Percentiles rank a stretch among this genome's conserved stretches.
These are phyloP conservation scores for Tortrix viridana DNA, from an alignment of 2,888 invertebrate genomes.

Conservation along the genomic window DNA sequence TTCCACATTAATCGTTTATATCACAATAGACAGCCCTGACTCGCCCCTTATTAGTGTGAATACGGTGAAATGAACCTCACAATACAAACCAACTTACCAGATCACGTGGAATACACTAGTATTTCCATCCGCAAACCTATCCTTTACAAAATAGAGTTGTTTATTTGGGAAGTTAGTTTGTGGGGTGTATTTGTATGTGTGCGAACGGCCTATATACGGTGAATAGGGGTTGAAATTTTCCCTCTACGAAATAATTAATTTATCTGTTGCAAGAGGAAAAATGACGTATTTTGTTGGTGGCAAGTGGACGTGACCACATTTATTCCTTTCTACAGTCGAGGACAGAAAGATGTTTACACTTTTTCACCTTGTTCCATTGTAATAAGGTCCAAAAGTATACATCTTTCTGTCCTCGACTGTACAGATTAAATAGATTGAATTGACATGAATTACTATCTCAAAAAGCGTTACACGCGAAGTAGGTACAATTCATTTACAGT, in stretches of 20 bases:
- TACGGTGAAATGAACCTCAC: slow-evolving; percentile 48
- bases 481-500: too few relatives aligned
- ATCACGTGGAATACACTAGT: slow-evolving; percentile 6
- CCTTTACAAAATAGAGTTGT: slow-evolving; percentile 15
- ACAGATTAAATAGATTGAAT: too few relatives aligned
- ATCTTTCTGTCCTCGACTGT: too few relatives aligned
- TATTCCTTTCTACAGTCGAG: too few relatives aligned
- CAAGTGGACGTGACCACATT: background rate
- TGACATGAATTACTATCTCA: too few relatives aligned
- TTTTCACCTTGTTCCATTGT: slow-evolving; percentile 3
- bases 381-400: too few relatives aligned
- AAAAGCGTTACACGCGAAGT: too few relatives aligned
- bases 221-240: slow-evolving; percentile 42
- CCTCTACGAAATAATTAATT: slow-evolving; percentile 46
- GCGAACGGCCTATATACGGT: slow-evolving; percentile 32
- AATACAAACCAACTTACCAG: slow-evolving; percentile 39
- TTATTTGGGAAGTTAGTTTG: background rate
- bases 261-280: slow-evolving; percentile 40
- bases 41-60: slow-evolving; percentile 46
- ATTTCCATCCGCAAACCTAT: slow-evolving; percentile 34
- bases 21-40: slow-evolving; percentile 43
- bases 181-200: slow-evolving; percentile 7
- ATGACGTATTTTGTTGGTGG: slow-evolving; percentile 12
- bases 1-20: slow-evolving; percentile 26
- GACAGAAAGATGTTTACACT: too few relatives aligned